These are phyloP conservation scores for Meriones unguiculatus DNA, from an alignment of 2,113 vertebrate species.

Conservation along the genomic window DNA sequence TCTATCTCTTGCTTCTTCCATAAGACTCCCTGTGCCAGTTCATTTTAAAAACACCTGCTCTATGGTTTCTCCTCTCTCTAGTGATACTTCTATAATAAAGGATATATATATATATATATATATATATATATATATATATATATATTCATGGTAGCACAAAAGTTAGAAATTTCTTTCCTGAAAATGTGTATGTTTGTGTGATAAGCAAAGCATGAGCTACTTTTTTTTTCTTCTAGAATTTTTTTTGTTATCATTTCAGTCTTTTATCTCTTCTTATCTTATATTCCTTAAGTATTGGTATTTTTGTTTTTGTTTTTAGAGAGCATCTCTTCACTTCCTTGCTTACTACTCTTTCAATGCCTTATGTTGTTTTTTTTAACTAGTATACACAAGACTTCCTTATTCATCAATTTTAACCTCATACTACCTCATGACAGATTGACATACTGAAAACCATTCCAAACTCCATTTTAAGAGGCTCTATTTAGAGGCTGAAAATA, in stretches of 20 bases:
- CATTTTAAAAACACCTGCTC: background rate
- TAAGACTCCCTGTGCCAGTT: too few species aligned
- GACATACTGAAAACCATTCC: conserved; percentile 19
- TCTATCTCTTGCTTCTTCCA: too few species aligned
- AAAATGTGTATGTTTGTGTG: background rate
- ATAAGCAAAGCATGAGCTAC: background rate
- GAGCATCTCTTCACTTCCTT: background rate
- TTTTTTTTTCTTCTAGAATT: background rate
- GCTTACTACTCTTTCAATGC: background rate
- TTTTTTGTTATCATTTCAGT: background rate
- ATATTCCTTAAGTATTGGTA: background rate
- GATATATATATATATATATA: too few species aligned
- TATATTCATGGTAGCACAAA: background rate
- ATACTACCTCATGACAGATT: conserved; percentile 32
- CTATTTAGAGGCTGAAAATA: conserved; percentile 34
- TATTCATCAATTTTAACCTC: conserved; percentile 56
- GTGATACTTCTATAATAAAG: background rate
- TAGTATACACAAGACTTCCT: conserved; percentile 13
- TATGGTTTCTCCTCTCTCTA: background rate
- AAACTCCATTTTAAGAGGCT: background rate
- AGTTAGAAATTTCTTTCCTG: background rate
- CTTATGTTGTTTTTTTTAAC: conserved; percentile 6
- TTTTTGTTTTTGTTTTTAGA: background rate
- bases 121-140: too few species aligned
- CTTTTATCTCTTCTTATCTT: background rate